Conservation (phyloP, 2,888 invertebrate species). For the Perizoma flavofasciatum region DNA sequence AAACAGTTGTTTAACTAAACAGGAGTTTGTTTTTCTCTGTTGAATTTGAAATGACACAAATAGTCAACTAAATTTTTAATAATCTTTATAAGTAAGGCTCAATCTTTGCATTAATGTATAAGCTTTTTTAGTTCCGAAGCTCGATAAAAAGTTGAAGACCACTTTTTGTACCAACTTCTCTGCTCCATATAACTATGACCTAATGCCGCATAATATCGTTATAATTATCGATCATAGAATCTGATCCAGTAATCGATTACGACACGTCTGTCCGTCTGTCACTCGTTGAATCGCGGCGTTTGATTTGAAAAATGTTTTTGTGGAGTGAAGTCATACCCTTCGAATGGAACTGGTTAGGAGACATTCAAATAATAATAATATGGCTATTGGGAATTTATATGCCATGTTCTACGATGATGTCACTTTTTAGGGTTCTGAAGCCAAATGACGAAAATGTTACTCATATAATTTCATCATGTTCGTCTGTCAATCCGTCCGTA, state of each 20-base stretch:
- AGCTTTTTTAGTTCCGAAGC: slow-evolving; percentile 6
- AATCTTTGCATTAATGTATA: background rate
- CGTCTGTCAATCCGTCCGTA: too few species aligned
- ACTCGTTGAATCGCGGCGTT: slow-evolving; percentile 46
- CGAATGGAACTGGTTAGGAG: slow-evolving; percentile 42
- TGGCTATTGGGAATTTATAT: background rate
- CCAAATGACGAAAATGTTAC: too few species aligned
- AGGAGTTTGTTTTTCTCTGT: too few species aligned
- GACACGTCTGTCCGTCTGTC: slow-evolving; percentile 41
- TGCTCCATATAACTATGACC: slow-evolving; percentile 36
- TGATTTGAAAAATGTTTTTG: slow-evolving; percentile 44
- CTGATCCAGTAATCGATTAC: slow-evolving; percentile 49
- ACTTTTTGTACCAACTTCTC: slow-evolving; percentile 24
- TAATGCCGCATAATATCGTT: slow-evolving; percentile 37
- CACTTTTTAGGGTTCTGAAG: too few species aligned
- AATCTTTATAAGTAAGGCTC: too few species aligned
- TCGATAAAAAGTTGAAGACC: slow-evolving; percentile 25
- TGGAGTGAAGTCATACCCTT: slow-evolving; percentile 64
- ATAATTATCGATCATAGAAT: slow-evolving; percentile 45
- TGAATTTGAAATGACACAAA: too few species aligned
- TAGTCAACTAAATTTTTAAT: too few species aligned
- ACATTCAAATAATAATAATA: slow-evolving; percentile 10
- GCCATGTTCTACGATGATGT: background rate
- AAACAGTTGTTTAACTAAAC: too few species aligned
- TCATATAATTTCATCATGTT: too few species aligned